Percentiles rank a stretch among this genome's conserved stretches.
These are phyloP conservation scores for Anolis apletophallus DNA, from an alignment of 2,797 vertebrate genomes.

Conservation along the genomic window DNA sequence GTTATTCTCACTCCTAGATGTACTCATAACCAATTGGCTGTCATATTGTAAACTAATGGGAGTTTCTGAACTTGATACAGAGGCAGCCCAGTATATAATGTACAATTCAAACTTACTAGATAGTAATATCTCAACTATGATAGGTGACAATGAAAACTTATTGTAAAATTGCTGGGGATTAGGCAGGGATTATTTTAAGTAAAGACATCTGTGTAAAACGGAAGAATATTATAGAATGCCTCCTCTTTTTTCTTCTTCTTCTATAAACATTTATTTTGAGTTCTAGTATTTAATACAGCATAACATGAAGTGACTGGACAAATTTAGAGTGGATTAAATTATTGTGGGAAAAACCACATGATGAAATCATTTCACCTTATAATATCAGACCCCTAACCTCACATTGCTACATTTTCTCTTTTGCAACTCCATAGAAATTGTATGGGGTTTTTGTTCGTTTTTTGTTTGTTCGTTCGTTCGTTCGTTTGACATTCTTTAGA, in stretches of 20 bases:
- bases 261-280: not conserved
- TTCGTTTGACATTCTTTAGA: not conserved
- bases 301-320: not conserved
- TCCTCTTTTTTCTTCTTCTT: not conserved
- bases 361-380: not conserved
- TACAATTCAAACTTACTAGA: too few relatives aligned
- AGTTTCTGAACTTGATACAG: too few relatives aligned
- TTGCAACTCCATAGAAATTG: too few relatives aligned
- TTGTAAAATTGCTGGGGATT: constrained; percentile 1
- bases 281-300: constrained; percentile 5
- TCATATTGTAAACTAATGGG: too few relatives aligned
- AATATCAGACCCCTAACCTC: too few relatives aligned
- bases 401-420: too few relatives aligned
- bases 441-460: not conserved
- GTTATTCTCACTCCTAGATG: too few relatives aligned
- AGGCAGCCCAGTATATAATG: too few relatives aligned
- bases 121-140: not conserved
- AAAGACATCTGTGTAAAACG: not conserved
- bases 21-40: too few relatives aligned
- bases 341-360: too few relatives aligned
- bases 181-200: not conserved
- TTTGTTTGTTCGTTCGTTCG: too few relatives aligned
- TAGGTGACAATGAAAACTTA: not conserved
- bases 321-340: not conserved
- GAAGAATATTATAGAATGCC: not conserved